Evolutionary conservation across 37 sponge, comb jelly and placozoan genomes (phyloP), one percentile per base, ranked within the genome.

Genomic region (Geodia barretti): DNA sequence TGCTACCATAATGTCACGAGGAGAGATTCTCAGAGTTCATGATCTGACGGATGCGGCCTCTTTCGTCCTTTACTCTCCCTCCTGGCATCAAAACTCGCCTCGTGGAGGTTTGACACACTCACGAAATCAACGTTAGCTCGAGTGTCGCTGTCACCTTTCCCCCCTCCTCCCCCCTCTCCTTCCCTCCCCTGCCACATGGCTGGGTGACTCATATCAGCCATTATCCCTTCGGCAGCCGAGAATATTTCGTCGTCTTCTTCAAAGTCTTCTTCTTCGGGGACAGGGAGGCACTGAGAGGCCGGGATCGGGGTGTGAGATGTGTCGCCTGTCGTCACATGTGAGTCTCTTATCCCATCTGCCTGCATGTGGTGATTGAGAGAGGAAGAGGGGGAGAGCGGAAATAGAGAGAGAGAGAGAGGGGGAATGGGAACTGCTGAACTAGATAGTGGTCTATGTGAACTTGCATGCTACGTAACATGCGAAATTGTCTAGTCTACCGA

Each of bases 271-370:
- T 30, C 72, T 7, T 21, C 30, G 11, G 72, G 38, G 8, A 33
- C 5, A 17, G n/a, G 29, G 47, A 39, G 28, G 11, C 21, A 19
- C 38, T 20, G 72, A 33, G 25, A 35, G 30, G 61, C 34, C 1
- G 33, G 62, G 62, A 28, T 23, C 33, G 47, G 20, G 29, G 34
- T 28, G 2, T 1, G 17, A 20, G 31, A 14, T 19, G 37, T 9
- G 20, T 25, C 39, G 14, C 2, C 26, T n/a, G 64, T 5, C 2
- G 58, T 25, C n/a, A n/a, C n/a, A n/a, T n/a, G n/a, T 0, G 63
- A 41, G 43, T 87, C 88, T 61, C 91, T 76, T 9, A 91, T 74
- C 41, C 91, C 91, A 73, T 89, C 90, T 33, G 42, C 54, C 90
- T 89, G 79, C 73, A 39, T 35, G 33, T 9, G 7, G 34, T 25